Evolutionary conservation across 2,113 vertebrate species (phyloP), one percentile per base, ranked within the genome.

Genomic region (Cynoglossus semilaevis): DNA sequence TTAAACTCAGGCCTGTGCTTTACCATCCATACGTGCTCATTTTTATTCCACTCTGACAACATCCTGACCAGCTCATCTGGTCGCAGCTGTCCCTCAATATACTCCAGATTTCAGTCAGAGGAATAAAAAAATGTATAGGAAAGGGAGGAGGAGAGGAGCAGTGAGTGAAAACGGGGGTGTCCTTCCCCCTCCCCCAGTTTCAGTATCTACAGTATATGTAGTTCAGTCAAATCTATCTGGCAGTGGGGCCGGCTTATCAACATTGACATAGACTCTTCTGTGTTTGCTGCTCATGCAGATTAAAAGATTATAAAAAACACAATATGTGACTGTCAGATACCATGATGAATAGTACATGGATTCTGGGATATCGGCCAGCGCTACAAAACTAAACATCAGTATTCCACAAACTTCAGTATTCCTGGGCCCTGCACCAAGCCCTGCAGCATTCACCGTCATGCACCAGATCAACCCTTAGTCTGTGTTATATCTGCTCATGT

Each of bases 391-490:
- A 56, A 51, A 60, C 58, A 55, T 74, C 49, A 54, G 55, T 84
- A 22, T 65, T n/a, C n/a, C n/a, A n/a, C n/a, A n/a, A 13, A 71
- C 56, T 60, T 77, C 49, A 48, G 63, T 50, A 65, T 67, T 58
- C 48, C 16, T 54, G 73, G 73, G 80, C 77, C 63, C 63, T 60
- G 67, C 52, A 76, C 58, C 68, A 77, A 58, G 47, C 74, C 77
- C 79, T 58, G 70, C 56, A 15, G 79, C 73, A 17, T 13, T 41
- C 43, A 47, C 62, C 56, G 18, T 50, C 51, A 45, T 68, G 35
- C 52, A 72, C 48, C 72, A 72, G 61, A 41, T 58, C 50, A 36
- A 36, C 47, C 59, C 63, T 55, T n/a, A 6, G 22, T 29, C 22
- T 29, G 3, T 29, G 22, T 29, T 29, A 29, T 2, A 29, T 29